phyloP scores from a whole-genome alignment of 2,113 vertebrate genomes.

The Microtus oregoni region DNA sequence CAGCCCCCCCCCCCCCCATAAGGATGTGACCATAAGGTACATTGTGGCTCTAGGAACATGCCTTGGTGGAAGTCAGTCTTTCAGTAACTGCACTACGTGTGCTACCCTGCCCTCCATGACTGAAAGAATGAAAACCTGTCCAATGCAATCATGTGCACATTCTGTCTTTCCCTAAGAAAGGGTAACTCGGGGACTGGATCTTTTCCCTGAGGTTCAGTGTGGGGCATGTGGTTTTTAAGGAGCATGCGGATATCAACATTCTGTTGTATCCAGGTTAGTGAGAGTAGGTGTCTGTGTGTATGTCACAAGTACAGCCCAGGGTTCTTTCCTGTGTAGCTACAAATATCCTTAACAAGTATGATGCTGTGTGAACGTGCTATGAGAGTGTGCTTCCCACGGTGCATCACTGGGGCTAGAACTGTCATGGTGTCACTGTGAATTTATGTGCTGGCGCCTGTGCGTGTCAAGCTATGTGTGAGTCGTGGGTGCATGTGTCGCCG shows the following conservation, averaged over 20 bases:
- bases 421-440: constrained; percentile 66
- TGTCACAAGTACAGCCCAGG: constrained; percentile 36
- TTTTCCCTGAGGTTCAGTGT: not conserved
- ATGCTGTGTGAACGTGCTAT: not conserved
- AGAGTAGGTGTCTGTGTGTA: not conserved
- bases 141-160: not conserved
- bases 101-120: not conserved
- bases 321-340: constrained; percentile 31
- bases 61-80: not conserved
- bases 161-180: constrained; percentile 4
- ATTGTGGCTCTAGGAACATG: not conserved
- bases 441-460: constrained; percentile 39
- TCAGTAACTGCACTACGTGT: not conserved
- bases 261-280: not conserved
- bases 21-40: constrained; percentile 9
- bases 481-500: constrained; percentile 65
- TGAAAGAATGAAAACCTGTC: not conserved
- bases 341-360: constrained; percentile 51
- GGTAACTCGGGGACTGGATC: not conserved
- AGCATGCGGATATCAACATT: not conserved
- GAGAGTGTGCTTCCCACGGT: constrained; percentile 45
- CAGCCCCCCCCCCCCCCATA: constrained; percentile 66
- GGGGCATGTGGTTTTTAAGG: not conserved
- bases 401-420: constrained; percentile 27
- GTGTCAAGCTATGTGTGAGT: constrained; percentile 70